Conservation (phyloP, 2,888 invertebrate species). For the Phyllotreta striolata region DNA sequence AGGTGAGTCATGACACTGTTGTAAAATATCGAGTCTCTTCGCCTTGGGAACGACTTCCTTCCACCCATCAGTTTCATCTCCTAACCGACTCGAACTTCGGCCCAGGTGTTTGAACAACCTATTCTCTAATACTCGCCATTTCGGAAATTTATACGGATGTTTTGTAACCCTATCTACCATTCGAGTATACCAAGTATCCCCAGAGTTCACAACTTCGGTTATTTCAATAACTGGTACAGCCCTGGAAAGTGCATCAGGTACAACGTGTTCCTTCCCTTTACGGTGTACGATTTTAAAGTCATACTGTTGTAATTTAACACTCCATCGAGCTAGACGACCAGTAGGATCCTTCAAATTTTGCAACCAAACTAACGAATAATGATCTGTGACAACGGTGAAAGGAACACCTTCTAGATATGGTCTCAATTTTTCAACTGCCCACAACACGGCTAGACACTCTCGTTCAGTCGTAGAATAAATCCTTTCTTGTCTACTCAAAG, state of each 20-base stretch:
- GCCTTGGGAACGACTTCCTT: slow-evolving; percentile 27
- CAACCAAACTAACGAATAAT: neutral
- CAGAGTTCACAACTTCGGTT: too few relatives aligned
- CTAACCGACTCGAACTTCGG: neutral
- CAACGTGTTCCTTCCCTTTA: neutral
- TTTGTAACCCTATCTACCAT: too few relatives aligned
- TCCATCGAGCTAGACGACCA: neutral
- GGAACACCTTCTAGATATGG: slow-evolving; percentile 36
- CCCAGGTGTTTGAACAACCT: slow-evolving; percentile 12
- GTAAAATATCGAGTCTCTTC: slow-evolving; percentile 1
- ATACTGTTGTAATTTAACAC: neutral
- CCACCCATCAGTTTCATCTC: slow-evolving; percentile 18
- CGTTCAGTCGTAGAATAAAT: slow-evolving; percentile 35
- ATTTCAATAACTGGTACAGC: slow-evolving; percentile 6
- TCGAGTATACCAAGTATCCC: too few relatives aligned
- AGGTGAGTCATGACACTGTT: slow-evolving; percentile 10
- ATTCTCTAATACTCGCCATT: slow-evolving; percentile 11
- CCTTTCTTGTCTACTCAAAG: slow-evolving; percentile 30
- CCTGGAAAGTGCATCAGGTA: neutral
- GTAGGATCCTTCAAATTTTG: slow-evolving; percentile 2
- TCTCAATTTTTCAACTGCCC: slow-evolving; percentile 36
- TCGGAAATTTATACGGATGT: neutral
- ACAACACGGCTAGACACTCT: slow-evolving; percentile 35
- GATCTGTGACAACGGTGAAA: slow-evolving; percentile 36
- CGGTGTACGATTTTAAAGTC: slow-evolving; percentile 5